Evolutionary conservation across 2,888 invertebrate genomes (phyloP).

Genomic region (Oligia strigilis): DNA sequence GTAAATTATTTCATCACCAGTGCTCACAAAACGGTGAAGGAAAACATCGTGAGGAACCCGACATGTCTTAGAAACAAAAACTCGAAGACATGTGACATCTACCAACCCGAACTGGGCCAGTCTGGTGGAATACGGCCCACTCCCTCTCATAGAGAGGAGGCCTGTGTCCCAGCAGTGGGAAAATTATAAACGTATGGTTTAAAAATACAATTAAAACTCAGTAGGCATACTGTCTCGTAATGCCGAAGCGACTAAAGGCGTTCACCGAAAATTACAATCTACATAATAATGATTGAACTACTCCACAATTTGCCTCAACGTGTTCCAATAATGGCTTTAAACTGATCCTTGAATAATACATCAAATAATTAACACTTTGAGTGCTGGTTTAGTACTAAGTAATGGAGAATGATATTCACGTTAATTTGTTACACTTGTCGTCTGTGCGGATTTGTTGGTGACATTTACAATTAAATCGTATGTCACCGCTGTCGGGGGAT

Average conservation of each 20-base stretch:
- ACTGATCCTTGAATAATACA: constrained; percentile 48
- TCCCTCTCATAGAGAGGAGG: no score
- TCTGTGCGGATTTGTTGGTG: constrained; percentile 35
- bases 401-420: constrained; percentile 24
- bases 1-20: no score
- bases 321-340: constrained; percentile 26
- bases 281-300: constrained; percentile 21
- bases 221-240: neutral
- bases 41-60: no score
- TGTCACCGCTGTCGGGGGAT: neutral
- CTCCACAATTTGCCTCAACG: constrained; percentile 14
- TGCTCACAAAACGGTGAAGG: no score
- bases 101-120: neutral
- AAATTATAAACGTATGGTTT: neutral
- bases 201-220: neutral
- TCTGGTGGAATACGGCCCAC: no score
- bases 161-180: neutral
- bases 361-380: constrained; percentile 34
- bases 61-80: neutral
- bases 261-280: neutral
- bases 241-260: neutral
- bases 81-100: neutral
- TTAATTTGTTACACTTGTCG: constrained; percentile 1
- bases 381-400: constrained; percentile 21
- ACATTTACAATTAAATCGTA: constrained; percentile 42